Evolutionary conservation across 2,888 invertebrate species (phyloP).

Genomic region (Tetramorium bicarinatum): DNA sequence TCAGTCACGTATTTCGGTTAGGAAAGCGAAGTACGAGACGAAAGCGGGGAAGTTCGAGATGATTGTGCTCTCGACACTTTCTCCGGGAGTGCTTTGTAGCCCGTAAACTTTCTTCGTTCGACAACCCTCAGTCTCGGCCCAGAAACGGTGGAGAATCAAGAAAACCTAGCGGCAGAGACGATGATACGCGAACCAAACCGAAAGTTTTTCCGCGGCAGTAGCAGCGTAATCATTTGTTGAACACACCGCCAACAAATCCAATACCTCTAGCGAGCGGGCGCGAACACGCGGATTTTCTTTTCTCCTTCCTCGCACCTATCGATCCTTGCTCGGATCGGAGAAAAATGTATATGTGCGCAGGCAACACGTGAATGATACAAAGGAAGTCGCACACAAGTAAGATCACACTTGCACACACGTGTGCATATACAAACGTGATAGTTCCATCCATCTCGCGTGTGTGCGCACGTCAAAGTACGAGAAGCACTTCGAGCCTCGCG

Average conservation of each 20-base stretch:
- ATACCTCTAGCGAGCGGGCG: constrained; percentile 72
- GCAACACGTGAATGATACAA: constrained; percentile 65
- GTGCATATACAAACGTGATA: constrained; percentile 11
- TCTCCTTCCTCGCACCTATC: constrained; percentile 33
- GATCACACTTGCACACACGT: constrained; percentile 57
- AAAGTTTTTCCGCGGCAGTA: constrained; percentile 80
- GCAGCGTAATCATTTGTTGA: constrained; percentile 84
- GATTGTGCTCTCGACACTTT: constrained; percentile 71
- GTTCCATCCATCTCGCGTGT: constrained; percentile 13
- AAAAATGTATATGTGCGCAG: constrained; percentile 45
- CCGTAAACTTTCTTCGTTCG: constrained; percentile 78
- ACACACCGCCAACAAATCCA: constrained; percentile 85
- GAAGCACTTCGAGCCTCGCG: constrained; percentile 18
- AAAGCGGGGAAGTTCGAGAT: constrained; percentile 56
- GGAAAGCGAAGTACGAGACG: constrained; percentile 28
- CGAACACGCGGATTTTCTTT: constrained; percentile 68
- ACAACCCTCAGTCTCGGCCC: constrained; percentile 72
- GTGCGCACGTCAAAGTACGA: constrained; percentile 13
- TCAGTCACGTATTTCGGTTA: constrained; percentile 22
- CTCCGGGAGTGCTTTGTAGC: constrained; percentile 74
- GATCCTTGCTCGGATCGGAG: constrained; percentile 37
- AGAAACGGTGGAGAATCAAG: constrained; percentile 66
- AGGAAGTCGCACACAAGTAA: constrained; percentile 65
- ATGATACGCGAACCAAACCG: constrained; percentile 68
- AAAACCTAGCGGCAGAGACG: constrained; percentile 48